Percentiles rank a stretch among this genome's conserved stretches.
Evolutionary conservation across 2,888 invertebrate species (phyloP).

Genomic region (Leptinotarsa juncta): DNA sequence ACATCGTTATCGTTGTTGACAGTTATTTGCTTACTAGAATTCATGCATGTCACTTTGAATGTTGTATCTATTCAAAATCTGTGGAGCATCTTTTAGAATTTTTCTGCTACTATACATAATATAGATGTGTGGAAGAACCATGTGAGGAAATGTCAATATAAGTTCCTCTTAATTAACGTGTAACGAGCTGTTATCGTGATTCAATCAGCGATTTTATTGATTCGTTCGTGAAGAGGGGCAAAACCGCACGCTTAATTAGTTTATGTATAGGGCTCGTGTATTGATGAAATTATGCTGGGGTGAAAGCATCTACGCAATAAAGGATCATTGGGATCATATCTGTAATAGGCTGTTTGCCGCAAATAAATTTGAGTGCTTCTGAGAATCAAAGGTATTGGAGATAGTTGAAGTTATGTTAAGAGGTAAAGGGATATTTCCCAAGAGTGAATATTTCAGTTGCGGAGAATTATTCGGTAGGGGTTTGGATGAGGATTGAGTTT

Average conservation of each 20-base stretch:
- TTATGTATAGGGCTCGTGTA: constrained; percentile 20
- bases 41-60: too few species aligned
- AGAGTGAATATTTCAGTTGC: too few species aligned
- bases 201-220: constrained; percentile 13
- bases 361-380: neutral
- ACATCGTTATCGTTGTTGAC: too few species aligned
- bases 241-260: constrained; percentile 24
- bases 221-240: constrained; percentile 25
- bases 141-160: neutral
- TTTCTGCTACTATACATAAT: too few species aligned
- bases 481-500: too few species aligned
- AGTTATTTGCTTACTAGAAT: too few species aligned
- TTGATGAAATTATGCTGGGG: constrained; percentile 10
- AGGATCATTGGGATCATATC: neutral
- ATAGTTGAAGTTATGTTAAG: neutral
- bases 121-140: too few species aligned
- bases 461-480: too few species aligned
- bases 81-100: too few species aligned
- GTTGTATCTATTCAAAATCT: too few species aligned
- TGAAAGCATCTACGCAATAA: neutral
- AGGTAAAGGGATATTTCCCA: too few species aligned
- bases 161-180: neutral
- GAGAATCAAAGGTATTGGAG: neutral
- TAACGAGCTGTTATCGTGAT: neutral
- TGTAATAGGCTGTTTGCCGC: neutral